These are phyloP conservation scores for Chitala chitala DNA, from an alignment of 2,113 vertebrate species.

Conservation along the genomic window DNA sequence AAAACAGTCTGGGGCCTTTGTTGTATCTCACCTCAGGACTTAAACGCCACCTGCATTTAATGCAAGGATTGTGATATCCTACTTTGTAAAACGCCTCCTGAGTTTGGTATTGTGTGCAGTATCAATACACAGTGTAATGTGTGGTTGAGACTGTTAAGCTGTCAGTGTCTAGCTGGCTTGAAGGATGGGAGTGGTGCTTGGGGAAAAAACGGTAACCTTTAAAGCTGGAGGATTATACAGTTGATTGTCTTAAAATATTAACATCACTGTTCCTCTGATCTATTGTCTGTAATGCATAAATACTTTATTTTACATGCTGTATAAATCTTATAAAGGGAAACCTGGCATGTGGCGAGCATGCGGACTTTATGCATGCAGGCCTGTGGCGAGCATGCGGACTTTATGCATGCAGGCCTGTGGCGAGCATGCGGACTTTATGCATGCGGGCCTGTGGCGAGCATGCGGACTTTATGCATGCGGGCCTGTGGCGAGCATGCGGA, in stretches of 20 bases:
- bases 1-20: slow-evolving; percentile 6
- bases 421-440: too few species aligned
- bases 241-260: not conserved
- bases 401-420: too few species aligned
- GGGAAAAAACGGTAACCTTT: too few species aligned
- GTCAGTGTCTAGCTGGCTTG: not conserved
- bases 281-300: not conserved
- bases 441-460: too few species aligned
- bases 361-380: too few species aligned
- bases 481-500: too few species aligned
- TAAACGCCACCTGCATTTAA: not conserved
- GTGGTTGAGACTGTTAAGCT: not conserved
- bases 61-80: not conserved
- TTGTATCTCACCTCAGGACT: not conserved
- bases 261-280: not conserved
- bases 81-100: not conserved
- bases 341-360: too few species aligned
- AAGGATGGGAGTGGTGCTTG: too few species aligned
- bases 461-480: too few species aligned
- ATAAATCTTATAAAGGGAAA: not conserved
- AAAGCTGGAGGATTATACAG: not conserved
- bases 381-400: too few species aligned
- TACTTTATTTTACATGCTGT: not conserved
- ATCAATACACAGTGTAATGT: not conserved
- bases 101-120: not conserved